phyloP scores from a whole-genome alignment of 2,797 vertebrate genomes.

The Thamnophis elegans region DNA sequence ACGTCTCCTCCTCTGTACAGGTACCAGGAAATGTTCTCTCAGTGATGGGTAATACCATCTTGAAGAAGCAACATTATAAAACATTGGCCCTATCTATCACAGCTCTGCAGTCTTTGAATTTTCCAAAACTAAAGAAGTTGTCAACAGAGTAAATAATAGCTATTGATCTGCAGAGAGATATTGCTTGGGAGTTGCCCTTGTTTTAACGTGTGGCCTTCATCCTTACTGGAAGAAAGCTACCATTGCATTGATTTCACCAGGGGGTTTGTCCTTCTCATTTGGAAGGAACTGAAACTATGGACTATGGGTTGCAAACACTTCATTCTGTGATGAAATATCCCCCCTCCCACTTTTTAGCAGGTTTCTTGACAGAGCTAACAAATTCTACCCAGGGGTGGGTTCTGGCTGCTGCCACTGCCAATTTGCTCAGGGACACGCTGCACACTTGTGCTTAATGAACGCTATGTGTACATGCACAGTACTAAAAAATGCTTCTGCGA shows the following conservation, averaged over 20 bases:
- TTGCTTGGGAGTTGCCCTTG: background rate
- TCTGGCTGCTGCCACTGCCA: too few species aligned
- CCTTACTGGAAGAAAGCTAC: background rate
- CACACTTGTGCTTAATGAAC: too few species aligned
- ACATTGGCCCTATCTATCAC: background rate
- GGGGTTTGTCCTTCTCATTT: background rate
- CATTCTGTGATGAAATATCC: background rate
- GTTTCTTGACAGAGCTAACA: background rate
- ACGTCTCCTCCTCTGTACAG: background rate
- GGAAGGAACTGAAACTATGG: background rate
- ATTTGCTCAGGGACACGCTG: too few species aligned
- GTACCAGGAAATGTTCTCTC: background rate
- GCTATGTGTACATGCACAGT: too few species aligned
- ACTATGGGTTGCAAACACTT: background rate
- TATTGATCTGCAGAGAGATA: background rate
- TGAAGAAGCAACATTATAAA: background rate
- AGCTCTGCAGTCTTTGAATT: background rate
- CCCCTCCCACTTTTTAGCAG: background rate
- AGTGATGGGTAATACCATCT: background rate
- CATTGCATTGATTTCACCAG: background rate
- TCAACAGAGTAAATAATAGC: background rate
- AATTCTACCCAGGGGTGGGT: background rate
- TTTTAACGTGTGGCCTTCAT: background rate
- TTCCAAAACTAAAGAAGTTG: background rate
- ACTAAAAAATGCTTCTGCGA: too few species aligned